Conservation (phyloP, 2,113 vertebrate species). For the Microcebus jonahi region DNA sequence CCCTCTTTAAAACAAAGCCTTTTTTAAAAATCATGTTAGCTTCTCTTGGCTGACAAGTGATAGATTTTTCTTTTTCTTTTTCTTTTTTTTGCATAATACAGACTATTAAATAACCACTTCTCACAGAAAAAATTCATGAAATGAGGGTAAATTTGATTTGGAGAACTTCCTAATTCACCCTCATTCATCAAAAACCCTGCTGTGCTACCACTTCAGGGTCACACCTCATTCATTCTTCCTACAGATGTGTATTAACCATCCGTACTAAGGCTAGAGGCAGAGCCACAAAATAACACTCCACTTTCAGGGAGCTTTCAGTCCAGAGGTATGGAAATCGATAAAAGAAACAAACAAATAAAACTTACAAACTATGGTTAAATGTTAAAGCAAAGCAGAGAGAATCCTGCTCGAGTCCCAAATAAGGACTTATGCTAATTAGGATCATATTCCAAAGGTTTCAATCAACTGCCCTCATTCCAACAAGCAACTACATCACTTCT, state of each 20-base stretch:
- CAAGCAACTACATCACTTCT: neutral
- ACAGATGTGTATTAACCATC: neutral
- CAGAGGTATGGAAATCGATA: neutral
- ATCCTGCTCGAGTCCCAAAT: neutral
- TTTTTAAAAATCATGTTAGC: neutral
- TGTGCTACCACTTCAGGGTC: neutral
- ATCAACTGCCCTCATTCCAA: neutral
- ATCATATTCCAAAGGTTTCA: neutral
- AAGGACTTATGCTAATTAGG: neutral
- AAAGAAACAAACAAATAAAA: neutral
- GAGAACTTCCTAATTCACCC: neutral
- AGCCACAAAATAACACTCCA: neutral
- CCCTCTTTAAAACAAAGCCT: slow-evolving; percentile 8
- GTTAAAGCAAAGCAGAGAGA: neutral
- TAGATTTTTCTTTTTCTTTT: neutral
- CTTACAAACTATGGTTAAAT: slow-evolving; percentile 9
- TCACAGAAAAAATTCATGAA: neutral
- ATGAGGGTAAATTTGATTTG: neutral
- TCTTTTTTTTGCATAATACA: neutral
- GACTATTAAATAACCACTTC: neutral
- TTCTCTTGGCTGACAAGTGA: neutral
- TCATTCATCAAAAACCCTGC: neutral
- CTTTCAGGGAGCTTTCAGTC: neutral
- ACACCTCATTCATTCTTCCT: neutral
- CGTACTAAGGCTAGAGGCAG: neutral